Base-by-base conservation (phyloP, 2,888 invertebrate species). In the Bembecia ichneumoniformis region DNA sequence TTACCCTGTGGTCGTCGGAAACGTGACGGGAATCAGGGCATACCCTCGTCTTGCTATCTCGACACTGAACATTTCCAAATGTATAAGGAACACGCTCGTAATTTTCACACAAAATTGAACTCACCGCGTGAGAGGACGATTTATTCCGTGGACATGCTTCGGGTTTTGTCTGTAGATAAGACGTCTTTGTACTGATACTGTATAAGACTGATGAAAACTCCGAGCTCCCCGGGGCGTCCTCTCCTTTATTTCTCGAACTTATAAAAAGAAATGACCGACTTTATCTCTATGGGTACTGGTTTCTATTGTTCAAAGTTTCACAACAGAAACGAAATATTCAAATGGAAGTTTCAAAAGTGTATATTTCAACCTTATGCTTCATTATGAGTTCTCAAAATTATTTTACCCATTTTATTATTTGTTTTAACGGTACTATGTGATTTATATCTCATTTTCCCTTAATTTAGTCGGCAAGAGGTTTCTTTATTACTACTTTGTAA, bases 241-340 rank as follows among this genome's bases (percentile, higher is more conserved):
- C 60, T 66, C 66, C 71, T 77, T 78, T 74, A 76, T 77, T 77
- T 74, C 68, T 65, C 60, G 59, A 66, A 72, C 77, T 71, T 72
- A 70, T 80, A 77, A 81, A 80, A 77, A 74, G 74, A 77, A 77
- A 80, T 74, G 77, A 78, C 74, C 63, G 77, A 77, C 76, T 79
- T 74, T 73, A 77, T 76, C 64, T 74, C 66, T 64, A 65, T 64
- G 57, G 68, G 68, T 66, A 61, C 63, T 68, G 61, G 59, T 62
- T 66, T 62, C 65, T 65, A 70, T 72, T 74, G 71, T 74, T 69
- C 64, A 57, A 65, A 67, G 58, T 66, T 69, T 64, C 53, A 58
- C 58, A 59, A 63, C 62, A 57, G 57, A 62, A 64, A 55, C 49
- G 50, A 48, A 44, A 54, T 52, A 48, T 52, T 56, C 46, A 49